These are phyloP conservation scores for Coturnix japonica DNA, from an alignment of 2,113 vertebrate species.

Conservation along the genomic window DNA sequence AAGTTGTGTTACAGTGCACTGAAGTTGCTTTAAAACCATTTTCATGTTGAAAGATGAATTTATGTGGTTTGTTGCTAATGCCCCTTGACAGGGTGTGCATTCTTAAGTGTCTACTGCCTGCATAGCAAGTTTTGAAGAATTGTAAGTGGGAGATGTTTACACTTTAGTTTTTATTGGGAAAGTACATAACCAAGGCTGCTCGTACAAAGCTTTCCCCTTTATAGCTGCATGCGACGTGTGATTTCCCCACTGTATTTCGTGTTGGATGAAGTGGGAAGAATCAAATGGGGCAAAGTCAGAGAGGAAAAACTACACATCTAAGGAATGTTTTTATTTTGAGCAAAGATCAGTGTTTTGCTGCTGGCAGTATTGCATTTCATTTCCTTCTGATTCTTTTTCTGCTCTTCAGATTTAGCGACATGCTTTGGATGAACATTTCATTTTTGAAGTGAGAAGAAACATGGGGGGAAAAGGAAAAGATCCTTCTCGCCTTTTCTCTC, in stretches of 20 bases:
- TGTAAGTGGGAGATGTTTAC: background rate
- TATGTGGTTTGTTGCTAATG: background rate
- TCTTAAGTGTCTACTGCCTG: background rate
- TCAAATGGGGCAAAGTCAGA: background rate
- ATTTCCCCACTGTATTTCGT: background rate
- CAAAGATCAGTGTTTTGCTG: background rate
- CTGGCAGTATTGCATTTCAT: background rate
- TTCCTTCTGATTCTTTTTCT: background rate
- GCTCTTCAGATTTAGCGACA: background rate
- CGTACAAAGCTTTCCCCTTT: background rate
- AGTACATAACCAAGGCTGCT: background rate
- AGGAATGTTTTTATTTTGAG: background rate
- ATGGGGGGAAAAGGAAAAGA: background rate
- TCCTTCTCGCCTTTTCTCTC: background rate
- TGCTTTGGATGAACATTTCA: background rate
- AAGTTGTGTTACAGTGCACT: background rate
- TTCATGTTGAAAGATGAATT: background rate
- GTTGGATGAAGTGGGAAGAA: background rate
- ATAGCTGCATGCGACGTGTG: background rate
- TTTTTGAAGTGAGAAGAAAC: background rate
- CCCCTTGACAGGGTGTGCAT: background rate
- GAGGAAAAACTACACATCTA: background rate
- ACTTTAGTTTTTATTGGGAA: background rate
- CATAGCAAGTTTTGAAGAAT: background rate
- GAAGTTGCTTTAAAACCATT: background rate